Percentiles rank a stretch among this genome's conserved stretches.
Evolutionary conservation across 2,888 invertebrate species (phyloP).

Genomic region (Conus canariensis): DNA sequence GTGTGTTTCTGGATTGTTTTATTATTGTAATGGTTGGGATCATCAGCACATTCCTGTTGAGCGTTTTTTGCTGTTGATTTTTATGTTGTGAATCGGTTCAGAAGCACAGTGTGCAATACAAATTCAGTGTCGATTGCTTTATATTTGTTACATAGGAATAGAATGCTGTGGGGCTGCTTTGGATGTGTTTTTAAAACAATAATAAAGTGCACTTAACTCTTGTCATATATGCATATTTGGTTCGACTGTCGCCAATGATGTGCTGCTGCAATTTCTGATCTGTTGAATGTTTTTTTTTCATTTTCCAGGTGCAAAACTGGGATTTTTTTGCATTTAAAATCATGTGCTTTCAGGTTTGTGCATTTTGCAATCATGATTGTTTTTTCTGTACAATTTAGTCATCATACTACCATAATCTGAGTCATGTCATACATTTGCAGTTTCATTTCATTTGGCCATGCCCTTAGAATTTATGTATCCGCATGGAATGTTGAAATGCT

Average conservation of each 20-base stretch:
- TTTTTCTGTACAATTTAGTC: not conserved
- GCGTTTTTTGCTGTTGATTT: not conserved
- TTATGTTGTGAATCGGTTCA: not conserved
- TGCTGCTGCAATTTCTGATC: slow-evolving; percentile 16
- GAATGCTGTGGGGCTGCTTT: not conserved
- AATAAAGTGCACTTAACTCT: slow-evolving; percentile 24
- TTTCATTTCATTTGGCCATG: not conserved
- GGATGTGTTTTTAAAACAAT: not conserved
- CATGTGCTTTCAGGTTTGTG: not conserved
- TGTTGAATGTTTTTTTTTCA: not conserved
- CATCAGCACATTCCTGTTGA: slow-evolving; percentile 6
- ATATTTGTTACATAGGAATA: not conserved
- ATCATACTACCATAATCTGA: not conserved
- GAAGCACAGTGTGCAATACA: slow-evolving; percentile 22
- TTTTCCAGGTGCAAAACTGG: not conserved
- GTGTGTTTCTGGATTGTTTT: not conserved
- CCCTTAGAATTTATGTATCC: not conserved
- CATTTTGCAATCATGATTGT: not conserved
- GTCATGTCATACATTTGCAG: not conserved
- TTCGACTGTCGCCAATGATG: not conserved
- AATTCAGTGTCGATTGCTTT: not conserved
- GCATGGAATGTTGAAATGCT: too few species aligned
- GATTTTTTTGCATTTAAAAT: not conserved
- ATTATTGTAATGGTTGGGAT: not conserved
- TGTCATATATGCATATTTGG: slow-evolving; percentile 8